Evolutionary conservation across 2,113 vertebrate genomes (phyloP), one percentile per base, ranked within the genome.

Genomic region (Oenanthe oenanthe): DNA sequence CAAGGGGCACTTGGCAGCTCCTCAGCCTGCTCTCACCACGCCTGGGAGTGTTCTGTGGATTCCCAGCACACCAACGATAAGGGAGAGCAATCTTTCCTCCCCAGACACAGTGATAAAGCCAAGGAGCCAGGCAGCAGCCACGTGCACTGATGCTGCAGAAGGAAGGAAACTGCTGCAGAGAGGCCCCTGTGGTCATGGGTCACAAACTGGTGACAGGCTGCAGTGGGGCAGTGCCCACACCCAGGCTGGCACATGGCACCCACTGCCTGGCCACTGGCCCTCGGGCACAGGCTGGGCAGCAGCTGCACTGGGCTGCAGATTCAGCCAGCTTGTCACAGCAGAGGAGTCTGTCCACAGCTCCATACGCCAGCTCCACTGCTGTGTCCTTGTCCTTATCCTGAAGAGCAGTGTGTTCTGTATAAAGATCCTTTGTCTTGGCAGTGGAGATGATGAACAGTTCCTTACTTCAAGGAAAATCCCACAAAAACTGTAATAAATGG

Each of bases 71-170:
- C 3, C 45, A 43, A n/a, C 0, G 40, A 10, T n/a, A 50, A 58
- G 58, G 42, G 32, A 20, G 72, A 47, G 28, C 28, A 43, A 20
- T 57, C 13, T 67, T 72, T 56, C 43, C 48, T 72, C 24, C 24
- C 6, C 43, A n/a, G 53, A 12, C 2, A 12, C 2, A 6, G 12
- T 10, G 12, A n/a, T 17, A 34, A 57, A 42, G 20, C 14, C 24
- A 5, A 40, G 58, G 28, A 57, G 32, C 4, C 22, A 14, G 16
- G 48, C 65, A n/a, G 36, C 66, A 56, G 88, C 80, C 5, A 1
- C 0, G 12, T 0, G 3, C 0, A 3, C 12, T 6, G 57, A 4
- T 21, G 63, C 43, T 15, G n/a, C 17, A 36, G 42, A 48, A 81
- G 71, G 75, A 91, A 83, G 89, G 71, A 92, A 94, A 54, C 63